These are phyloP conservation scores for Drosophila kurseongensis DNA, from an alignment of 1,140 invertebrate species.

Conservation along the genomic window DNA sequence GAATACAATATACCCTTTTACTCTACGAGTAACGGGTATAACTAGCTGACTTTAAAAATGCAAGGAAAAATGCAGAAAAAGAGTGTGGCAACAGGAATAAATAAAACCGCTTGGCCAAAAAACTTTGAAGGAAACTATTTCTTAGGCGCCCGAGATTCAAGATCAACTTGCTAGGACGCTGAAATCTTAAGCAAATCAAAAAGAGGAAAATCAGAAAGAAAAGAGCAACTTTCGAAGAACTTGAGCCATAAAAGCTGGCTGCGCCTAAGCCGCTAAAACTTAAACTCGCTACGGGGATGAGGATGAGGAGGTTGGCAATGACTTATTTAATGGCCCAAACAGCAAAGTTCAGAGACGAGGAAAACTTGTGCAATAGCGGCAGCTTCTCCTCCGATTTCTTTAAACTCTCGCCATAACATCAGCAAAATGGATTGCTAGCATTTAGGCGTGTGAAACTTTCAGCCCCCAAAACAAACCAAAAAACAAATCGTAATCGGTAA, in stretches of 20 bases:
- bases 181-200: slow-evolving; percentile 3
- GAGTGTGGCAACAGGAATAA: neutral
- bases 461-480: slow-evolving; percentile 25
- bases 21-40: no score
- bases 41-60: neutral
- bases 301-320: slow-evolving; percentile 1
- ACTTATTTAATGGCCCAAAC: slow-evolving; percentile 32
- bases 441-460: slow-evolving; percentile 34
- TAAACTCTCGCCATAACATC: neutral
- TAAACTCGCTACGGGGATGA: neutral
- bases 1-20: no score
- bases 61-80: neutral
- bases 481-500: slow-evolving; percentile 23
- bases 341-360: slow-evolving; percentile 12
- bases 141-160: neutral
- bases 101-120: neutral
- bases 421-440: slow-evolving; percentile 32
- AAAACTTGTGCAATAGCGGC: slow-evolving; percentile 12
- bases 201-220: neutral
- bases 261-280: slow-evolving; percentile 22
- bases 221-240: slow-evolving; percentile 25
- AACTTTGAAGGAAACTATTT: slow-evolving; percentile 7
- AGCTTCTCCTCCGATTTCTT: neutral
- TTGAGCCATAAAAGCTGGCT: slow-evolving; percentile 64
- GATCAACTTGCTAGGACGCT: neutral